Conservation (phyloP, 2,888 invertebrate genomes). For the Exephanes ischioxanthus region DNA sequence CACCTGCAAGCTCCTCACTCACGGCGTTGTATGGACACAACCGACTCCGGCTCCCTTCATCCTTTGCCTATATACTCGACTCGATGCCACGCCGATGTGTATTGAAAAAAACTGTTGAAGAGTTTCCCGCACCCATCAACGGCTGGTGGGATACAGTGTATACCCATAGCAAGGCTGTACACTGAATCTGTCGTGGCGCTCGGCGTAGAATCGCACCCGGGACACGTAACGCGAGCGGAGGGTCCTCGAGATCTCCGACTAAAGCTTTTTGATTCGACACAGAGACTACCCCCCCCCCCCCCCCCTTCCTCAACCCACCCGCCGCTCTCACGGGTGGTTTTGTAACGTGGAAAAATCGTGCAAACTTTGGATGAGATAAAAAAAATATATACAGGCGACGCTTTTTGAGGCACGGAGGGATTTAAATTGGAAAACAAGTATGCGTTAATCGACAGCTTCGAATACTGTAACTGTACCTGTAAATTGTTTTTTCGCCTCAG, state of each 20-base stretch:
- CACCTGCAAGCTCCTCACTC: conserved; percentile 38
- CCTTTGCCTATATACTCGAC: conserved; percentile 7
- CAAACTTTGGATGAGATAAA: not conserved
- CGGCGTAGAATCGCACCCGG: conserved; percentile 30
- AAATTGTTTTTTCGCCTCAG: not conserved
- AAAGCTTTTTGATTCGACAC: conserved; percentile 70
- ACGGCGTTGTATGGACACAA: conserved; percentile 30
- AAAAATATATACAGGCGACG: not conserved
- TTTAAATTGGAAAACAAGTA: conserved; percentile 17
- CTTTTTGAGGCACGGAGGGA: not conserved
- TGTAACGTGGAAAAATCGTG: conserved; percentile 6
- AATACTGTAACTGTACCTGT: not conserved
- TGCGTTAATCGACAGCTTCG: not conserved
- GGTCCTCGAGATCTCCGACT: conserved; percentile 72
- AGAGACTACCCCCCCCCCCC: not conserved
- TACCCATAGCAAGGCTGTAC: conserved; percentile 1
- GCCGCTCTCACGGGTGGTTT: not conserved
- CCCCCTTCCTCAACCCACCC: not conserved
- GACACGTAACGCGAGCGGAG: conserved; percentile 69
- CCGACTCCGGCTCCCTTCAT: conserved; percentile 13
- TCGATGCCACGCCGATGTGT: conserved; percentile 23
- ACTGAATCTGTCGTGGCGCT: not conserved
- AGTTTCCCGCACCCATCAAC: conserved; percentile 7
- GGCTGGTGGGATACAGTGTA: conserved; percentile 4
- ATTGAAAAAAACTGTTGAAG: conserved; percentile 19